Conservation (phyloP, 2,113 vertebrate species). For the Silurus meridionalis region DNA sequence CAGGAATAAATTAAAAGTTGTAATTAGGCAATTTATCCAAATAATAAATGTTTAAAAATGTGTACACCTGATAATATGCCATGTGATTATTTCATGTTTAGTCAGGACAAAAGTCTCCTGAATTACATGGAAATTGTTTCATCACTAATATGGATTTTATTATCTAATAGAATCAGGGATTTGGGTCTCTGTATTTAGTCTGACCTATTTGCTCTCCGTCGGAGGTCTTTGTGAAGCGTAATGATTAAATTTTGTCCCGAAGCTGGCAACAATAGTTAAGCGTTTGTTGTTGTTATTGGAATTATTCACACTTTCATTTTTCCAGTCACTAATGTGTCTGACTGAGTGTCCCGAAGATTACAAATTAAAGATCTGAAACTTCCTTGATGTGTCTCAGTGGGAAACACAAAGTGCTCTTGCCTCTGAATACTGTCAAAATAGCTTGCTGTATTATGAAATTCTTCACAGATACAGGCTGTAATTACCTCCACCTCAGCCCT, state of each 20-base stretch:
- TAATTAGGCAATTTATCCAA: background rate
- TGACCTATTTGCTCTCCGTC: slow-evolving; percentile 10
- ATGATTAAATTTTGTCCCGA: slow-evolving; percentile 41
- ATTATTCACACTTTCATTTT: slow-evolving; percentile 41
- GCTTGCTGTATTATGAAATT: slow-evolving; percentile 72
- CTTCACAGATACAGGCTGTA: slow-evolving; percentile 72
- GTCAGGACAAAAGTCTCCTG: background rate
- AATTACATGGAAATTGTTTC: slow-evolving; percentile 31
- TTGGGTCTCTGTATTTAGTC: slow-evolving; percentile 16
- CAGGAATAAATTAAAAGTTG: slow-evolving; percentile 21
- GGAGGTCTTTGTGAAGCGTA: slow-evolving; percentile 38
- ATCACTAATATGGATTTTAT: slow-evolving; percentile 26
- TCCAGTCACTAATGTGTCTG: slow-evolving; percentile 40
- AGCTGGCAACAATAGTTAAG: slow-evolving; percentile 30
- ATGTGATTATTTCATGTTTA: slow-evolving; percentile 35
- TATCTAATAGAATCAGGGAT: slow-evolving; percentile 33
- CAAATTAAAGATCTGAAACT: slow-evolving; percentile 71
- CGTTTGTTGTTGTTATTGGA: slow-evolving; percentile 45
- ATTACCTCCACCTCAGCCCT: slow-evolving; percentile 61
- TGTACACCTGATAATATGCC: slow-evolving; percentile 31
- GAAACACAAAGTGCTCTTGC: slow-evolving; percentile 60
- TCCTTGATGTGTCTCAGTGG: slow-evolving; percentile 64
- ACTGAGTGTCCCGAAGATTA: slow-evolving; percentile 49
- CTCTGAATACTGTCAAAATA: slow-evolving; percentile 68
- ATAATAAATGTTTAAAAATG: background rate